Base-by-base conservation (phyloP, 2,888 invertebrate genomes). In the Branchellion lobata region DNA sequence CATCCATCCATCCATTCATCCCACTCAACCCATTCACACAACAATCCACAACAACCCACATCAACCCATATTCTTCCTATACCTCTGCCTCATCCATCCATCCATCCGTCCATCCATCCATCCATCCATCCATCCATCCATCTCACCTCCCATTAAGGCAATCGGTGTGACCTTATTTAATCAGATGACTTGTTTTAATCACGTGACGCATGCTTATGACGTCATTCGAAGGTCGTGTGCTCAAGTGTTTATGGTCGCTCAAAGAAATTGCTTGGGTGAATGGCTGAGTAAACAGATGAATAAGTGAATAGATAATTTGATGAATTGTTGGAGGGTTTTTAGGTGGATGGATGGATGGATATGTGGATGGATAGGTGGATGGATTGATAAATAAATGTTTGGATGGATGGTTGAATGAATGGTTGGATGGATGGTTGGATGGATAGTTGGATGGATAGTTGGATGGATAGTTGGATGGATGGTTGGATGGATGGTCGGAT, bases 161-260 rank as follows among this genome's bases (percentile, higher is more conserved):
- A n/a, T 8, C 14, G 21, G 8, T 8, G n/a, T n/a, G 61, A 57
- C 61, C 61, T 57, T 24, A n/a, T n/a, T 8, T n/a, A 57, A 57
- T 57, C 61, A 57, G 14, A n/a, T 57, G 61, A 57, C 14, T n/a
- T n/a, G 21, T 57, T 57, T 57, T 57, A 57, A 57, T 57, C 61
- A 57, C 61, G 61, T 57, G 61, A 57, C 14, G 24, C 61, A 57
- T 57, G 61, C 61, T 18, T n/a, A 57, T 57, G 61, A 57, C 61
- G 61, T 57, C 61, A 57, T 24, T 3, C 14, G 14, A 3, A 57
- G 61, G 61, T 24, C 61, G 61, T 57, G 14, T n/a, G 61, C 61
- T 57, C 61, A 57, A 57, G 61, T 57, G 61, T 57, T 57, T 57
- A 57, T n/a, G n/a, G n/a, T n/a, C n/a, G n/a, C 61, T 8, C n/a